Percentiles rank a stretch among this genome's conserved stretches.
Conservation (phyloP, 2,797 vertebrate genomes). For the Acanthurus tractus region DNA sequence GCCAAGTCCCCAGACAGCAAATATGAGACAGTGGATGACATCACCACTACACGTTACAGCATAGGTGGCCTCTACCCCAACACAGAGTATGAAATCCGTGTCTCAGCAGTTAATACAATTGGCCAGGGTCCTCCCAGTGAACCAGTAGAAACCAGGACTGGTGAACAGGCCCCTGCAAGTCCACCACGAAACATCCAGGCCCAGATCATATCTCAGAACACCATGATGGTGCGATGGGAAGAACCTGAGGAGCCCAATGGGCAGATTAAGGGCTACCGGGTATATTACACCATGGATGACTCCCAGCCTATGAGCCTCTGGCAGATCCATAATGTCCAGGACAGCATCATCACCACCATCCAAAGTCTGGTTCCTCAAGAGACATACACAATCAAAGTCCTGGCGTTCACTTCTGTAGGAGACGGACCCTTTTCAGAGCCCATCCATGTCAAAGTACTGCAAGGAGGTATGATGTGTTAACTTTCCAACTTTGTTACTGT, state of each 20-base stretch:
- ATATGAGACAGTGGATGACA: slow-evolving; percentile 95
- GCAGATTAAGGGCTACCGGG: slow-evolving; percentile 95
- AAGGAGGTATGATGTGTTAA: slow-evolving; percentile 90
- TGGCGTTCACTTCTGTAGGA: slow-evolving; percentile 97
- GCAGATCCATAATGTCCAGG: slow-evolving; percentile 98
- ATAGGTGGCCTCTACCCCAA: slow-evolving; percentile 98
- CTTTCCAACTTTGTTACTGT: too few relatives aligned
- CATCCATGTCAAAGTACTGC: slow-evolving; percentile 97
- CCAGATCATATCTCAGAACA: slow-evolving; percentile 94
- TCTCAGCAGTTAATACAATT: slow-evolving; percentile 96
- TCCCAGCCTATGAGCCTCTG: slow-evolving; percentile 92
- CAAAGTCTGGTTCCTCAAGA: slow-evolving; percentile 93
- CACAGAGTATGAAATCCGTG: slow-evolving; percentile 97
- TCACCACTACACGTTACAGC: slow-evolving; percentile 98
- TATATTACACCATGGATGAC: slow-evolving; percentile 98
- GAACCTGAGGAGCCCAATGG: slow-evolving; percentile 98
- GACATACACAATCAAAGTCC: slow-evolving; percentile 95
- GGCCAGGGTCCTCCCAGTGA: slow-evolving; percentile 97
- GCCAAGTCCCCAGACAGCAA: slow-evolving; percentile 96
- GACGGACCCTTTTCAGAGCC: slow-evolving; percentile 97
- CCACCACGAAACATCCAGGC: slow-evolving; percentile 95
- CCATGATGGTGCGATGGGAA: slow-evolving; percentile 99
- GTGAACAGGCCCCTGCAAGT: slow-evolving; percentile 96
- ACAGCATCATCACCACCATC: slow-evolving; percentile 96
- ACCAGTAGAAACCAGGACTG: slow-evolving; percentile 93